Base-by-base conservation (phyloP, 1,140 invertebrate genomes). In the Luehdorfia chinensis region DNA sequence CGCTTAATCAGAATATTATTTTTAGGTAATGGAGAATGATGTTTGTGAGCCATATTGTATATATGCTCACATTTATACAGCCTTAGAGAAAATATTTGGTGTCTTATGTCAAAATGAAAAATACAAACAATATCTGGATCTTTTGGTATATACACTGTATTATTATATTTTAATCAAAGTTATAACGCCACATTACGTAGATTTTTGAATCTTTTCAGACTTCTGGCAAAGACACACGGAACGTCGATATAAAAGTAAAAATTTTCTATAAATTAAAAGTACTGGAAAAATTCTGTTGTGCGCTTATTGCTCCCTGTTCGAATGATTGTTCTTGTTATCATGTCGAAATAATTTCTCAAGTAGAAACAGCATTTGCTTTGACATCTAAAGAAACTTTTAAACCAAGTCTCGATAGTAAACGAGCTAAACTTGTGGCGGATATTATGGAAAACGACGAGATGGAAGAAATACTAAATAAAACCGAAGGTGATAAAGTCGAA, bases 211-310 rank as follows among this genome's bases (percentile, higher is more conserved):
- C 49, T 50, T 66, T 69, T 46, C 55, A 81, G 78, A 75, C 74
- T 6, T 57, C 66, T 14, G 78, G 76, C n/a, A 80, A 73, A 67
- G 76, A 85, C 32, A 83, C 55, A 2, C 62, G 69, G 23, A 47
- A 64, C 25, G 62, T 84, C 9, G 73, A 84, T 37, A 67, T 84
- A 25, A 84, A 73, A 58, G 79, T 73, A 14, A 84, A 76, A 64
- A 86, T 86, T 32, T 44, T 83, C n/a, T 84, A 67, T 43, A 84
- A 84, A 59, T 56, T 86, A n/a, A 84, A 79, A 53, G 63, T 84
- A 6, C 55, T 86, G 19, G 79, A 86, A 57, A 83, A 81, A 47
- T 86, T 86, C 61, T 59, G 68, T 50, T 44, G 69, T 5, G 81
- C 79, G 7, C 36, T 86, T 27, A 69, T 84, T 44, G 71, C 81